Conservation (phyloP, 2,888 invertebrate species). For the Priocnemis perturbator region DNA sequence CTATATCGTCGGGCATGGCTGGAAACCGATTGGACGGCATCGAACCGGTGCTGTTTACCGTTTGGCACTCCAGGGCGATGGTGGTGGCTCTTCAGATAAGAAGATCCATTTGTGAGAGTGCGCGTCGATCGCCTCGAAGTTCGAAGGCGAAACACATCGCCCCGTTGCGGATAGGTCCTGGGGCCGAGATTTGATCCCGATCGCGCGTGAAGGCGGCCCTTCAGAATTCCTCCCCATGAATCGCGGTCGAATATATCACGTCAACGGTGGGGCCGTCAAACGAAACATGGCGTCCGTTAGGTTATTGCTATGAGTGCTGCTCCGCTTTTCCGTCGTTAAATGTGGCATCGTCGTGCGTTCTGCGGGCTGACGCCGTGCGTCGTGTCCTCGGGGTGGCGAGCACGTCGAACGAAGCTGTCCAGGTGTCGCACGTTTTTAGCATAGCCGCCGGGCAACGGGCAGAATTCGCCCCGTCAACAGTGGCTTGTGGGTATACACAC, state of each 20-base stretch:
- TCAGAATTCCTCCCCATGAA: constrained; percentile 30
- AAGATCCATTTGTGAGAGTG: too few relatives aligned
- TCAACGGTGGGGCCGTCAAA: constrained; percentile 59
- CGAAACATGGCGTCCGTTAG: constrained; percentile 72
- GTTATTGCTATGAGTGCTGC: constrained; percentile 70
- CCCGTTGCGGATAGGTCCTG: too few relatives aligned
- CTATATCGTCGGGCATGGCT: too few relatives aligned
- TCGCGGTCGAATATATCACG: constrained; percentile 47
- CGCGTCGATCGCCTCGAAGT: too few relatives aligned
- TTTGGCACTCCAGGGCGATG: too few relatives aligned
- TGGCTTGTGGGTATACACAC: constrained; percentile 70
- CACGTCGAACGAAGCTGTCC: constrained; percentile 51
- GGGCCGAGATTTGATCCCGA: too few relatives aligned
- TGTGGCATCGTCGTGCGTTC: constrained; percentile 62
- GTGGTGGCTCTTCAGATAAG: too few relatives aligned
- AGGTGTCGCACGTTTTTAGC: constrained; percentile 38
- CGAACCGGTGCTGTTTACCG: too few relatives aligned
- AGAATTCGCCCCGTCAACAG: constrained; percentile 66
- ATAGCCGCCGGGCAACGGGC: constrained; percentile 41
- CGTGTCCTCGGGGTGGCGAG: constrained; percentile 65
- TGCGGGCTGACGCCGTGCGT: constrained; percentile 65
- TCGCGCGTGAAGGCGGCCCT: constrained; percentile 23
- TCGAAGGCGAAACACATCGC: too few relatives aligned
- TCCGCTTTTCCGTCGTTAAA: constrained; percentile 60
- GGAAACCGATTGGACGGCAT: too few relatives aligned